Evolutionary conservation across 2,888 invertebrate genomes (phyloP).

Genomic region (Eumacrocentrus americanus): DNA sequence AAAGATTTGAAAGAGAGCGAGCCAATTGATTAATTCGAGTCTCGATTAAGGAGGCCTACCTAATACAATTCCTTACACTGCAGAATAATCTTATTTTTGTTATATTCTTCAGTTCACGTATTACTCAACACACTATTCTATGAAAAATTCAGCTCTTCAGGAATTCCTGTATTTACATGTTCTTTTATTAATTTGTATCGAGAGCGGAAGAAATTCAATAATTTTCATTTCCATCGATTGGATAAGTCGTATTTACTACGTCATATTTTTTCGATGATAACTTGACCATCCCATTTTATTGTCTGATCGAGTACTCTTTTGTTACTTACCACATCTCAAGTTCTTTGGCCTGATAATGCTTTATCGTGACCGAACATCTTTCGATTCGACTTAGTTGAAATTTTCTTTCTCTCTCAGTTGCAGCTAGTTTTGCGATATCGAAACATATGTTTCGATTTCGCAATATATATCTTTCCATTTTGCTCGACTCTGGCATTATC

Average conservation of each 20-base stretch:
- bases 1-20: slow-evolving; percentile 30
- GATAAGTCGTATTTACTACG: too few species aligned
- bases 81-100: too few species aligned
- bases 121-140: too few species aligned
- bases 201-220: not conserved
- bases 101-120: too few species aligned
- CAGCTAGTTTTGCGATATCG: too few species aligned
- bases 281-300: slow-evolving; percentile 4
- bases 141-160: too few species aligned
- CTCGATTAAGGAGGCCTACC: slow-evolving; percentile 4
- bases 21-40: slow-evolving; percentile 37
- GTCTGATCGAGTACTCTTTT: slow-evolving; percentile 7
- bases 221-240: slow-evolving; percentile 1
- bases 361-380: too few species aligned
- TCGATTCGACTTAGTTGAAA: too few species aligned
- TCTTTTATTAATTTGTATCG: not conserved
- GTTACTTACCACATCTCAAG: not conserved
- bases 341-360: not conserved
- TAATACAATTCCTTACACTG: too few species aligned
- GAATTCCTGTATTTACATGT: not conserved
- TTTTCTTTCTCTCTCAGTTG: too few species aligned
- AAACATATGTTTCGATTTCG: too few species aligned
- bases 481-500: slow-evolving; percentile 9
- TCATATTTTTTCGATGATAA: slow-evolving; percentile 3
- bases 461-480: not conserved